phyloP scores from a whole-genome alignment of 2,888 invertebrate species.

The Catocala sponsa region DNA sequence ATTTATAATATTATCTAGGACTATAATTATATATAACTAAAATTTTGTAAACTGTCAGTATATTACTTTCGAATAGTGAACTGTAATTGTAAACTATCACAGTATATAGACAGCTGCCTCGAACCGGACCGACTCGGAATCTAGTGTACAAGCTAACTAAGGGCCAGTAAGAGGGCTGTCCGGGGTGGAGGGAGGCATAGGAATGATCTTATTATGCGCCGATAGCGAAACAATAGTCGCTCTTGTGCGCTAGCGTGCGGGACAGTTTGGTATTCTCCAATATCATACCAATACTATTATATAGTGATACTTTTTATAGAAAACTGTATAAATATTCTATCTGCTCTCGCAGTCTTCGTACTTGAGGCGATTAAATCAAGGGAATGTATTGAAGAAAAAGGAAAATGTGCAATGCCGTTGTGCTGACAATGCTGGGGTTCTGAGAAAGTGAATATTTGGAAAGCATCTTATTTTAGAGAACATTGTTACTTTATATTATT shows the following conservation, averaged over 20 bases:
- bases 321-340: slow-evolving; percentile 2
- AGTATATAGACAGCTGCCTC: no score
- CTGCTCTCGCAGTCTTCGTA: background rate
- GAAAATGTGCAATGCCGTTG: background rate
- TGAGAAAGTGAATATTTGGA: no score
- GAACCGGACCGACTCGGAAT: background rate
- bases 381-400: background rate
- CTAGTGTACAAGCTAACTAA: slow-evolving; percentile 8
- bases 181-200: slow-evolving; percentile 39
- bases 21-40: no score
- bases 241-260: slow-evolving; percentile 6
- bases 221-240: slow-evolving; percentile 44
- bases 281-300: slow-evolving; percentile 6
- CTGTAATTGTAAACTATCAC: no score
- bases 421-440: no score
- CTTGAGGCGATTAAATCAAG: no score
- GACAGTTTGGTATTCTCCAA: background rate
- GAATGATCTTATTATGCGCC: slow-evolving; percentile 53
- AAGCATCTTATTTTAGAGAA: no score
- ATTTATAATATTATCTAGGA: no score
- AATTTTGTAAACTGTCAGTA: no score
- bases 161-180: slow-evolving; percentile 11
- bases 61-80: no score
- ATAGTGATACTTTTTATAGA: slow-evolving; percentile 7
- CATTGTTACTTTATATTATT: no score